Base-by-base conservation (phyloP, 2,797 vertebrate genomes). In the Amphiprion clarkii region DNA sequence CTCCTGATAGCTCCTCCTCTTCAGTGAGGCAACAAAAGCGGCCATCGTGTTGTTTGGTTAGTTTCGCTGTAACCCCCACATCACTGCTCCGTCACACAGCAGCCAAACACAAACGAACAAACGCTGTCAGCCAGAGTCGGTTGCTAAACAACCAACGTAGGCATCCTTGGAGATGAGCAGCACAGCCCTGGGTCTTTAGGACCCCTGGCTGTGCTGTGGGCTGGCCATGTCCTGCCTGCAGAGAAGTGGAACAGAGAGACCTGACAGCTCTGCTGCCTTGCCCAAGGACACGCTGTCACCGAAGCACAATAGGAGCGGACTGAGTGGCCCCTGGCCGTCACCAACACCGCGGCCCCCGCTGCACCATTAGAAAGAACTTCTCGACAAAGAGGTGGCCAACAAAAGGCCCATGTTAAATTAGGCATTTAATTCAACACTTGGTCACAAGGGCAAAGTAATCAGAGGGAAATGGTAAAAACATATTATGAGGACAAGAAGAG, bases 341-440 rank as follows among this genome's bases (percentile, higher is more conserved):
- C 88, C 91, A 90, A 80, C 89, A 90, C 82, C 77, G 66, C 54
- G 53, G 82, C 90, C 87, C 91, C 92, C 53, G 70, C 93, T 81
- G 92, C 74, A 87, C 52, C 74, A 92, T 94, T 86, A 93, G 87
- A 91, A 90, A 89, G 89, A 79, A 60, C 85, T 78, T 53, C 60
- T 65, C 71, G 81, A 95, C 93, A 95, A 95, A 94, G 85, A 80
- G 61, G 76, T 6, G 55, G 74, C 81, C 74, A 78, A 94, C 92
- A 92, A 94, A 94, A 89, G 91, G 84, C 67, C 92, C 90, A 90
- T 94, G 94, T 93, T 94, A 95, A 95, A 95, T 95, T 94, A 92
- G 92, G 93, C 93, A 95, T 95, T 93, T 94, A 87, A 93, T 94
- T 94, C 93, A 95, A 83, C 83, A 81, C 77, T 91, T 82, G 87